Conservation (phyloP, 2,113 vertebrate species). For the Chaenogobius annularis region DNA sequence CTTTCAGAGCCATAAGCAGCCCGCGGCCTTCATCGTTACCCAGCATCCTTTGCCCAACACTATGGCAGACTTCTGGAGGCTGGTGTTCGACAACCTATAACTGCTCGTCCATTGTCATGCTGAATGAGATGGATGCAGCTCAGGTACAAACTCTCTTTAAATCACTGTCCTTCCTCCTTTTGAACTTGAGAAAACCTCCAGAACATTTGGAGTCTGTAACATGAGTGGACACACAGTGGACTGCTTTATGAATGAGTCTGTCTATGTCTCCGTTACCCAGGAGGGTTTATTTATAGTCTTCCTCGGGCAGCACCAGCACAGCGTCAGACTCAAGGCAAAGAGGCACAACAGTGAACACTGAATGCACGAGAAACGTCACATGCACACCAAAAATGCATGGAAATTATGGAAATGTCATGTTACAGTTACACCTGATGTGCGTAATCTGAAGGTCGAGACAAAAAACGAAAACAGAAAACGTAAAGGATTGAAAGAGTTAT, state of each 20-base stretch:
- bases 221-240: slow-evolving; percentile 8
- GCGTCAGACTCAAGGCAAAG: neutral
- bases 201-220: neutral
- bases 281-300: neutral
- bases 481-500: no score
- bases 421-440: no score
- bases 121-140: slow-evolving; percentile 94
- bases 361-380: neutral
- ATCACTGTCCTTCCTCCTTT: neutral
- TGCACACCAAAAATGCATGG: no score
- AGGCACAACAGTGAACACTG: neutral
- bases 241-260: slow-evolving; percentile 15
- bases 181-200: neutral
- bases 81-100: slow-evolving; percentile 99
- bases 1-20: slow-evolving; percentile 95
- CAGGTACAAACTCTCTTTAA: slow-evolving; percentile 78
- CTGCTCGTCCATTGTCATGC: slow-evolving; percentile 97
- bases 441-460: no score
- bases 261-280: neutral
- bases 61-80: slow-evolving; percentile 94
- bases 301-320: neutral
- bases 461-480: no score
- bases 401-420: no score
- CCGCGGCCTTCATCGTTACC: slow-evolving; percentile 96
- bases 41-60: slow-evolving; percentile 98